Evolutionary conservation across 1,140 invertebrate species (phyloP).

Genomic region (Camponotus pennsylvanicus): DNA sequence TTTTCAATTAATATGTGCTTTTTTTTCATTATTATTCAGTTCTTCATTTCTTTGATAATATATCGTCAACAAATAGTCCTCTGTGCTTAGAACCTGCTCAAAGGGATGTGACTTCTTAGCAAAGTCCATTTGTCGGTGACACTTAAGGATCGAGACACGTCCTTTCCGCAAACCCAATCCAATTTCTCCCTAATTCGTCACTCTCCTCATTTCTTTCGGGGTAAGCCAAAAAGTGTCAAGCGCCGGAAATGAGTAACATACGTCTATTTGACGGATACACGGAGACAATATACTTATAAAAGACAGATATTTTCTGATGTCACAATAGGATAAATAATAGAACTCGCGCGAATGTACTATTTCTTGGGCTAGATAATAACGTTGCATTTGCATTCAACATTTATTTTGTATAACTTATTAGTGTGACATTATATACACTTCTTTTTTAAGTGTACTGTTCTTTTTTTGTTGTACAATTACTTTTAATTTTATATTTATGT

Average conservation of each 20-base stretch:
- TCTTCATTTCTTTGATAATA: neutral
- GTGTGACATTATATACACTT: neutral
- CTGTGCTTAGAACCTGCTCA: neutral
- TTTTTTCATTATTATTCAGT: neutral
- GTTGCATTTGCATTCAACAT: neutral
- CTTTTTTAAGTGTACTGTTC: too few relatives aligned
- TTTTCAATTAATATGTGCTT: neutral
- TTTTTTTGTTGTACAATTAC: too few relatives aligned
- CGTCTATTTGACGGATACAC: constrained; percentile 33
- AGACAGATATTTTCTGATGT: neutral
- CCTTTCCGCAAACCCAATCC: constrained; percentile 61
- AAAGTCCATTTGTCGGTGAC: constrained; percentile 25
- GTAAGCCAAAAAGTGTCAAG: constrained; percentile 5
- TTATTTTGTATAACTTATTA: constrained; percentile 15
- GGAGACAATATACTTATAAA: neutral
- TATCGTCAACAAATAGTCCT: neutral
- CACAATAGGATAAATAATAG: neutral
- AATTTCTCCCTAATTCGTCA: constrained; percentile 74
- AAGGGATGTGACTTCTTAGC: constrained; percentile 33
- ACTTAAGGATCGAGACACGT: constrained; percentile 26
- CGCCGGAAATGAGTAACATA: constrained; percentile 24
- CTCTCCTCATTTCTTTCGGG: constrained; percentile 1
- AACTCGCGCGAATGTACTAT: neutral
- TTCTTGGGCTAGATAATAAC: neutral
- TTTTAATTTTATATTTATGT: too few relatives aligned